Conservation (phyloP, 2,888 invertebrate species). For the Drosophila falleni region DNA sequence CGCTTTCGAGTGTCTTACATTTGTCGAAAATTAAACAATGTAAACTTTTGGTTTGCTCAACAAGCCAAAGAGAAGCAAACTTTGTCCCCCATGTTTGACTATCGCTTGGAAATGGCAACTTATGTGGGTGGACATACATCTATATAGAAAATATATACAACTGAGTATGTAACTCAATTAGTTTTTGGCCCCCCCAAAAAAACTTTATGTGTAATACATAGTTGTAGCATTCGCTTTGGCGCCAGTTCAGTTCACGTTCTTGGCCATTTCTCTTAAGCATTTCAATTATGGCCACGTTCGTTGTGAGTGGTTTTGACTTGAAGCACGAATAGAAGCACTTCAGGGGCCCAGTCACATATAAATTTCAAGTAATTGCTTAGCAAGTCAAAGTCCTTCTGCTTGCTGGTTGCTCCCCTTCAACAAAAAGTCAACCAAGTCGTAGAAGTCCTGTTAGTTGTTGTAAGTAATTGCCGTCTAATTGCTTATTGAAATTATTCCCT, state of each 20-base stretch:
- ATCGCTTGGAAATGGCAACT: constrained; percentile 3
- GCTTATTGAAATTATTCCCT: constrained; percentile 72
- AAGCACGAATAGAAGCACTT: constrained; percentile 47
- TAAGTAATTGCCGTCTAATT: constrained; percentile 78
- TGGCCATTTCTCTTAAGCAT: constrained; percentile 62
- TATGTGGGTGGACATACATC: constrained; percentile 20
- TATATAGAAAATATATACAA: constrained; percentile 13
- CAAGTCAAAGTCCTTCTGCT: constrained; percentile 48
- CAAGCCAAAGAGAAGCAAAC: constrained; percentile 54
- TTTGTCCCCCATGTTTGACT: constrained; percentile 62
- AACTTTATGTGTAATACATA: constrained; percentile 66
- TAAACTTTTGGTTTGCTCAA: constrained; percentile 71
- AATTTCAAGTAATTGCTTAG: constrained; percentile 76
- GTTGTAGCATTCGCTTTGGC: constrained; percentile 54
- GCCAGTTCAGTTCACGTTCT: constrained; percentile 48
- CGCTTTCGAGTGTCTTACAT: constrained; percentile 75
- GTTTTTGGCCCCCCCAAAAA: constrained; percentile 67
- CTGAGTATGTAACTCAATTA: constrained; percentile 77
- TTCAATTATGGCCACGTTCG: constrained; percentile 69
- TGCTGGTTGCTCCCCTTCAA: constrained; percentile 38
- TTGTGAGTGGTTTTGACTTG: constrained; percentile 40
- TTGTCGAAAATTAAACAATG: constrained; percentile 80
- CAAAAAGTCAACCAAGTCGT: constrained; percentile 46
- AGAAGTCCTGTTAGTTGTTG: constrained; percentile 65
- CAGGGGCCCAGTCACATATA: constrained; percentile 69